A percentile compares a stretch with the other conserved stretches of the same genome.
Conservation (phyloP, 2,888 invertebrate species). For the Euplagia quadripunctaria region DNA sequence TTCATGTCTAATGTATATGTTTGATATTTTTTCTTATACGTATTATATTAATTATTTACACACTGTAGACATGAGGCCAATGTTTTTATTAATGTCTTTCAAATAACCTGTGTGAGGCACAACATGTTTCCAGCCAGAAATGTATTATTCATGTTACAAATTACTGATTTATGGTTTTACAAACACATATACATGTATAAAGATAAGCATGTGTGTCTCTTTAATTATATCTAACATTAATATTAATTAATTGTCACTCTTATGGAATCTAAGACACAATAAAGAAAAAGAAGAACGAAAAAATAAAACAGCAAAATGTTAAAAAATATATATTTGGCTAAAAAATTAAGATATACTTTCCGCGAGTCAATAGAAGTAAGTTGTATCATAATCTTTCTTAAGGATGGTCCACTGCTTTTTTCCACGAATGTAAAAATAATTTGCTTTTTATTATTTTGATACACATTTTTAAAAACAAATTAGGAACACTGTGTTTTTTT, state of each 20-base stretch:
- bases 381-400: too few relatives aligned
- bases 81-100: background rate
- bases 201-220: background rate
- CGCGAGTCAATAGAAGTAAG: too few relatives aligned
- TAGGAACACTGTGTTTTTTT: too few relatives aligned
- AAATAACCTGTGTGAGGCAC: constrained; percentile 30
- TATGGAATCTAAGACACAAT: background rate
- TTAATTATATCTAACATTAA: background rate
- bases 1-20: background rate
- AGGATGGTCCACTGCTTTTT: too few relatives aligned
- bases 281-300: background rate
- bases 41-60: background rate
- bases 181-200: constrained; percentile 7
- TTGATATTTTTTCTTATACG: background rate
- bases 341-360: too few relatives aligned
- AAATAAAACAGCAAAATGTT: background rate
- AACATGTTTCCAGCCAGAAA: constrained; percentile 26
- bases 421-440: too few relatives aligned
- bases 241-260: background rate
- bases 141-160: constrained; percentile 32
- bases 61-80: background rate
- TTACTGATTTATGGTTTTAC: constrained; percentile 36
- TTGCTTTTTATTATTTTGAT: too few relatives aligned
- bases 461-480: too few relatives aligned
- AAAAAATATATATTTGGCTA: too few relatives aligned